Base-by-base conservation (phyloP, 2,797 vertebrate genomes). In the Synanceia verrucosa region DNA sequence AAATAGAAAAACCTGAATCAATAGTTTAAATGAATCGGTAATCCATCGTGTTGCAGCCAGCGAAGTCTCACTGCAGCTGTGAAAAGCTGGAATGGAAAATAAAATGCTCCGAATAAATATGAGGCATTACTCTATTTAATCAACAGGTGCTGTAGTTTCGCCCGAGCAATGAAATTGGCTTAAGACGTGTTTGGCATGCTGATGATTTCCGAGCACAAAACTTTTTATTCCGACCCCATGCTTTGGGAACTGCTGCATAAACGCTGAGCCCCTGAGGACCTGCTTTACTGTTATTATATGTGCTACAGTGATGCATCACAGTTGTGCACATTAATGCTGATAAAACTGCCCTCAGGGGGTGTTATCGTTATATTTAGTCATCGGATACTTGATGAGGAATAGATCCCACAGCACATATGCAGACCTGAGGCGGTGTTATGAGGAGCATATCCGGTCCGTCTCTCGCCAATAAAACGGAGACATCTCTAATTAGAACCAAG, bases 401-500 rank as follows among this genome's bases (percentile, higher is more conserved):
- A 46, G 63, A 87, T 87, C 76, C 66, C 44, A 39, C 0, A 75
- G 78, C 79, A 70, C 9, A 31, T 46, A 68, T 11, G 18, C 69
- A 8, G 8, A 66, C 73, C 64, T 37, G 24, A 44, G 82, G 67
- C 51, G 70, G 82, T 18, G 67, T 64, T 84, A 65, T 50, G 51
- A 70, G 47, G 62, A 12, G 55, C n/a, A n/a, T 51, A 81, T 87
- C 85, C 53, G 56, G 70, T 50, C 58, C 71, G 76, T 76, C 63
- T 80, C 65, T n/a, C 55, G 71, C 74, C 76, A 88, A 88, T 86
- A 77, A 85, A 88, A 74, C 34, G 0, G 57, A 87, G 76, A 86
- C 18, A 41, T 72, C 74, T 83, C 83, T 89, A 84, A 92, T 91
- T 89, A 91, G 82, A 79, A 71, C 50, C 56, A 71, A 82, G 83